A percentile compares a stretch with the other conserved stretches of the same genome.
phyloP scores from a whole-genome alignment of 2,113 vertebrate genomes.

The Stomatorhinus ivindoensis region DNA sequence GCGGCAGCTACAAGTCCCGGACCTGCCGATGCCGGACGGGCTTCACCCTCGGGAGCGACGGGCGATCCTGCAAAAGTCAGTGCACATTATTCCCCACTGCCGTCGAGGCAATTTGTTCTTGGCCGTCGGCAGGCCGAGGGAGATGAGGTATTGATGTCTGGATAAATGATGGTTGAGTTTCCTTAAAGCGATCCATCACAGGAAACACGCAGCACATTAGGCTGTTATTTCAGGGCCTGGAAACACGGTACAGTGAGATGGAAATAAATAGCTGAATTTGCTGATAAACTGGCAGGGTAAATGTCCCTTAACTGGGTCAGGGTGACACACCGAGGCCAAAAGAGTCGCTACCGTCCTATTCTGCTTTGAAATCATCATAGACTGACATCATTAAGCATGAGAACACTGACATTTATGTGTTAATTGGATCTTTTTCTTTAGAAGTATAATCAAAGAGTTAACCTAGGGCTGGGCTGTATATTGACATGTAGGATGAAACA shows the following conservation, averaged over 20 bases:
- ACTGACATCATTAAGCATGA: background rate
- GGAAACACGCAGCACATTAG: background rate
- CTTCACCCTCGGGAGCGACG: conserved; percentile 65
- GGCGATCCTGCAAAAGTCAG: conserved; percentile 79
- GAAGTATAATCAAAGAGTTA: background rate
- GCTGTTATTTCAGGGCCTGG: background rate
- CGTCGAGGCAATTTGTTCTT: conserved; percentile 6
- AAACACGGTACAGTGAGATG: background rate
- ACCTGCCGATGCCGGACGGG: conserved; percentile 75
- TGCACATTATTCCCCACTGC: conserved; percentile 23
- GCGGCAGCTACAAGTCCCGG: conserved; percentile 67
- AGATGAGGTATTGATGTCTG: conserved; percentile 11
- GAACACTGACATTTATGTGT: background rate
- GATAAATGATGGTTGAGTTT: conserved; percentile 2
- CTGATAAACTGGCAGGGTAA: background rate
- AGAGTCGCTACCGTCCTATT: background rate
- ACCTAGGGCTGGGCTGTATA: background rate
- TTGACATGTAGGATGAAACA: background rate
- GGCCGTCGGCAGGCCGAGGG: background rate
- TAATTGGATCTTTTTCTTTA: background rate
- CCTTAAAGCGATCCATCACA: background rate
- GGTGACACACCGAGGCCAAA: background rate
- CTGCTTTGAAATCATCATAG: background rate
- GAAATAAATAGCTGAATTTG: conserved; percentile 4
- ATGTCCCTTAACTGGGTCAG: background rate